These are phyloP conservation scores for Cotesia typhae DNA, from an alignment of 1,140 invertebrate genomes.

Conservation along the genomic window DNA sequence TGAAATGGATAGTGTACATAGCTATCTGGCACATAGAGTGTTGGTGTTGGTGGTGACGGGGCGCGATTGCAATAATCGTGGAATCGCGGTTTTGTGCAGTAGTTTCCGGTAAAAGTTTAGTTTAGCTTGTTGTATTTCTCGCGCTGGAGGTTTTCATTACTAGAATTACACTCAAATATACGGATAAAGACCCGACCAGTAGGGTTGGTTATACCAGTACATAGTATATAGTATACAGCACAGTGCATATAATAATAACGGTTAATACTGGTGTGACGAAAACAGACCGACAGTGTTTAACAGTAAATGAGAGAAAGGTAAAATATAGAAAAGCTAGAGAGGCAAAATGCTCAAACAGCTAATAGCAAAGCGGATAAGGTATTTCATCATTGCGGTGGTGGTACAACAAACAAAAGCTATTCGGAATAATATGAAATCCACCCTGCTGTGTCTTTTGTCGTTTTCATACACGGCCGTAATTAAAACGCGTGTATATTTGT, in stretches of 20 bases:
- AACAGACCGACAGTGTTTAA: neutral
- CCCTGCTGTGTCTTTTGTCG: neutral
- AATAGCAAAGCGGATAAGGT: slow-evolving; percentile 36
- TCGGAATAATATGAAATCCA: neutral
- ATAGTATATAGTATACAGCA: too few species aligned
- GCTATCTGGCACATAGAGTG: slow-evolving; percentile 9
- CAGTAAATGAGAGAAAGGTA: slow-evolving; percentile 15
- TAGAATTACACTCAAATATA: slow-evolving; percentile 35
- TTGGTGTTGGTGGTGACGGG: slow-evolving; percentile 13
- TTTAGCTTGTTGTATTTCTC: slow-evolving; percentile 32
- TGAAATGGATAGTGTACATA: slow-evolving; percentile 12
- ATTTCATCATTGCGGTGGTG: slow-evolving; percentile 18
- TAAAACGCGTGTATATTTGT: too few species aligned
- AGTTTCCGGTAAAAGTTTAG: slow-evolving; percentile 21
- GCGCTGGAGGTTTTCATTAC: slow-evolving; percentile 33
- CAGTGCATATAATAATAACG: too few species aligned
- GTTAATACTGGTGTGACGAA: neutral
- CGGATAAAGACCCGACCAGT: neutral
- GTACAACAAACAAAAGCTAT: slow-evolving; percentile 17
- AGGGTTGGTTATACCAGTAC: neutral
- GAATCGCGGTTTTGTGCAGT: slow-evolving; percentile 24
- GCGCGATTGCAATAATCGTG: slow-evolving; percentile 35
- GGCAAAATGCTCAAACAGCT: slow-evolving; percentile 32
- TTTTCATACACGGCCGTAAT: too few species aligned
- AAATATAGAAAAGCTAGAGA: slow-evolving; percentile 28